phyloP scores from a whole-genome alignment of 2,888 invertebrate species.

The Heliconius ethilla region DNA sequence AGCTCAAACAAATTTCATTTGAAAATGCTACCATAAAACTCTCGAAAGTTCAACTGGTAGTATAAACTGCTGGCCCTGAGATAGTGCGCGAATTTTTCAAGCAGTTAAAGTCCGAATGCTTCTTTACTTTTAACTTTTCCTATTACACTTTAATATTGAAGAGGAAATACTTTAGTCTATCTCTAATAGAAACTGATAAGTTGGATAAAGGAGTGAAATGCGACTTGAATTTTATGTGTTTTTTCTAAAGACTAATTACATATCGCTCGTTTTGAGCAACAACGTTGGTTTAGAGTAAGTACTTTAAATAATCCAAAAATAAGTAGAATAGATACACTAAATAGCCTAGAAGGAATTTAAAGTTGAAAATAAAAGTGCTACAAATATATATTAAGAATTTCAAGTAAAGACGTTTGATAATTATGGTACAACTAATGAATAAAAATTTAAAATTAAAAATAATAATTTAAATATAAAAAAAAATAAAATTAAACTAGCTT shows the following conservation, averaged over 20 bases:
- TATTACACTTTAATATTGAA: conserved; percentile 27
- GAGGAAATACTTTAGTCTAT: conserved; percentile 15
- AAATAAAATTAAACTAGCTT: too few relatives aligned
- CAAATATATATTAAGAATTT: too few relatives aligned
- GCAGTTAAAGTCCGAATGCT: conserved; percentile 38
- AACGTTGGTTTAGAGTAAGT: too few relatives aligned
- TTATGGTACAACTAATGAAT: too few relatives aligned
- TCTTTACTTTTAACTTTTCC: conserved; percentile 37
- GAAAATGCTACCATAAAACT: conserved; percentile 39
- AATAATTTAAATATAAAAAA: too few relatives aligned
- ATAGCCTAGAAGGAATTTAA: too few relatives aligned
- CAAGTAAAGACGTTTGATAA: too few relatives aligned
- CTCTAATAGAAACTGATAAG: conserved; percentile 24
- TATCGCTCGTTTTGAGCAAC: too few relatives aligned
- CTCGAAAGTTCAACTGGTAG: conserved; percentile 37
- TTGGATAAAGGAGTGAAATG: background rate
- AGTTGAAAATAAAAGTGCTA: too few relatives aligned
- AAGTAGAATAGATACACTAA: too few relatives aligned
- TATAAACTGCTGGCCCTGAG: conserved; percentile 40
- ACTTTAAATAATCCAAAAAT: too few relatives aligned
- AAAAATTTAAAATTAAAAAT: too few relatives aligned
- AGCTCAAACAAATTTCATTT: conserved; percentile 34
- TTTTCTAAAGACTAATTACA: background rate
- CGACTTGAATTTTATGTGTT: background rate
- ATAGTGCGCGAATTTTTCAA: conserved; percentile 46